Base-by-base conservation (phyloP, 2,888 invertebrate species). In the Spialia ferax region DNA sequence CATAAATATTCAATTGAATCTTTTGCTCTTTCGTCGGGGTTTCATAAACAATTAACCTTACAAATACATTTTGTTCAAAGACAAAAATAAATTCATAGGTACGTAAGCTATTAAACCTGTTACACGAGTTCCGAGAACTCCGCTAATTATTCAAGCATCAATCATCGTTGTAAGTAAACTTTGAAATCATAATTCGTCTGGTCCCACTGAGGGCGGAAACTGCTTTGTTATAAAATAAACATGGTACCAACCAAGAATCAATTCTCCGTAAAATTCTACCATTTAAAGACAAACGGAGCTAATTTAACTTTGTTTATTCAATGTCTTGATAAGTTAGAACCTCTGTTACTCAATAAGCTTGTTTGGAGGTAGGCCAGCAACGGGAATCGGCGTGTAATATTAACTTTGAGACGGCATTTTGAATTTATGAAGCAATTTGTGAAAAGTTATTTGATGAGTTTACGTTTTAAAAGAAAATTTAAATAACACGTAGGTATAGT, bases 301-400 rank as follows among this genome's bases (percentile, higher is more conserved):
- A 66, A 66, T 66, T 38, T 54, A 66, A 66, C 42, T 66, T 66
- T 52, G 59, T 60, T 60, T 54, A 54, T 60, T 26, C 52, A 66
- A 65, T 57, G 65, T 65, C 59, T 59, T 66, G 38, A 54, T 38
- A 59, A 66, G 59, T 66, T 29, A 42, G 52, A 65, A 23, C 35
- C 38, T 57, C 20, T 11, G 20, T 26, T 18, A 23, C 55, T 48
- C 50, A 22, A 52, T 23, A 48, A 42, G 32, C 57, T 45, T 56
- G 45, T 45, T 56, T 32, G 35, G 23, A 54, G 59, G 65, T 60
- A 60, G 45, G 42, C 45, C 20, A 7, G 45, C 6, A n/a, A 13
- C 38, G 10, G 26, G 48, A 20, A 59, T 59, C 26, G 59, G 56
- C 15, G 45, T 60, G 38, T 52, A 62, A 52, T 62, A 38, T 62